Percentiles rank a stretch among this genome's conserved stretches.
Evolutionary conservation across 2,888 invertebrate genomes (phyloP).

Genomic region (Pseudolycoriella hygida): DNA sequence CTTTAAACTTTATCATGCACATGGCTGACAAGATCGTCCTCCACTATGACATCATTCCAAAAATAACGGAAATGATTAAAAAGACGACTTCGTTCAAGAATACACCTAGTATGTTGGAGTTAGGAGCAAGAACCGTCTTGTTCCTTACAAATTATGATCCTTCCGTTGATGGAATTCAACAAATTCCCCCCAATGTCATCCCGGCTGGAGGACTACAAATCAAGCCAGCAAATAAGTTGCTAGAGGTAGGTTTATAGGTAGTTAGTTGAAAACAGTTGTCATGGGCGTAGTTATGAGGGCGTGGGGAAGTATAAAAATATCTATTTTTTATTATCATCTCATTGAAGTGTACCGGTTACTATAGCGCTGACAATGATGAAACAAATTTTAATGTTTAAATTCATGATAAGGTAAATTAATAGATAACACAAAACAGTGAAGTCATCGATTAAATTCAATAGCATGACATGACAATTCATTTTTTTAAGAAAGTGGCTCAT

Average conservation of each 20-base stretch:
- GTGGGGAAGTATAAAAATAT: too few relatives aligned
- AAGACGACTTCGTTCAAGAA: background rate
- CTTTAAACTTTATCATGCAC: background rate
- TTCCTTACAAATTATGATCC: conserved; percentile 7
- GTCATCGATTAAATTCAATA: too few relatives aligned
- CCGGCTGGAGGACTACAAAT: conserved; percentile 11
- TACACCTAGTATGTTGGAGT: background rate
- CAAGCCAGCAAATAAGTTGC: conserved; percentile 7
- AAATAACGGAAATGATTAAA: background rate
- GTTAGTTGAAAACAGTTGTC: too few relatives aligned
- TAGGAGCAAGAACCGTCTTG: background rate
- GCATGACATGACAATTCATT: too few relatives aligned
- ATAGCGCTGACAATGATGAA: too few relatives aligned
- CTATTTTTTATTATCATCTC: too few relatives aligned
- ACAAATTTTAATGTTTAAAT: too few relatives aligned
- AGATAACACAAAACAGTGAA: too few relatives aligned
- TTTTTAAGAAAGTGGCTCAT: too few relatives aligned
- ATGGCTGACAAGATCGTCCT: background rate
- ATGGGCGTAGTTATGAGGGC: too few relatives aligned
- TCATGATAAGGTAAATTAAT: too few relatives aligned
- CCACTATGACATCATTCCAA: background rate
- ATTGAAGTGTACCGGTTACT: too few relatives aligned
- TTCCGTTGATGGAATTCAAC: conserved; percentile 6
- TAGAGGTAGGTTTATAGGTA: conserved; percentile 6
- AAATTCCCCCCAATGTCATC: conserved; percentile 7